These are phyloP conservation scores for Trichopoda pennipes DNA, from an alignment of 2,888 invertebrate species.

Conservation along the genomic window DNA sequence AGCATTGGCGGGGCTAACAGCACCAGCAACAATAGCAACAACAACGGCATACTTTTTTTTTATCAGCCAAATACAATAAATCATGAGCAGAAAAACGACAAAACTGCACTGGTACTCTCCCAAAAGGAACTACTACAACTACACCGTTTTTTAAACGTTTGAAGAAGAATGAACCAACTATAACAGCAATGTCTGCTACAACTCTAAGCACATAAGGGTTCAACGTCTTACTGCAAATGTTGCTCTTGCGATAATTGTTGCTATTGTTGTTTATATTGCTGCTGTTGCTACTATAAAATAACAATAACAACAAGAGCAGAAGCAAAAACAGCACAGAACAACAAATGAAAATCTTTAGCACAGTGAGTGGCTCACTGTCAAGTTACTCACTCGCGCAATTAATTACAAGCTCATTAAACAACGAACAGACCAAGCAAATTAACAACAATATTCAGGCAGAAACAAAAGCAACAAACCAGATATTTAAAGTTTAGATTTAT, in stretches of 20 bases:
- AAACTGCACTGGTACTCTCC: slow-evolving; percentile 44
- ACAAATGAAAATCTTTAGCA: slow-evolving; percentile 63
- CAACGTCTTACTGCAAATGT: slow-evolving; percentile 44
- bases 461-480: slow-evolving; percentile 37
- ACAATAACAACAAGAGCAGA: slow-evolving; percentile 47
- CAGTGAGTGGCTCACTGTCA: slow-evolving; percentile 71
- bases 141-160: slow-evolving; percentile 62
- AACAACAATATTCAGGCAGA: slow-evolving; percentile 54
- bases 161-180: slow-evolving; percentile 49
- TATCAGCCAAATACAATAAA: slow-evolving; percentile 66
- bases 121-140: slow-evolving; percentile 43
- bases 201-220: slow-evolving; percentile 45
- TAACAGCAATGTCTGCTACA: slow-evolving; percentile 18
- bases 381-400: slow-evolving; percentile 77
- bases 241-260: slow-evolving; percentile 13
- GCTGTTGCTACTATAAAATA: slow-evolving; percentile 9
- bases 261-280: slow-evolving; percentile 16
- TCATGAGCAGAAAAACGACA: slow-evolving; percentile 62
- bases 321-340: slow-evolving; percentile 11
- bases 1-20: slow-evolving; percentile 45
- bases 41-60: slow-evolving; percentile 46
- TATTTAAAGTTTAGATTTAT: slow-evolving; percentile 33
- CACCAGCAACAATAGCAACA: no score
- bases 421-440: slow-evolving; percentile 60
- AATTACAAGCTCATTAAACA: slow-evolving; percentile 79